A percentile compares a stretch with the other conserved stretches of the same genome.
phyloP scores from a whole-genome alignment of 2,113 vertebrate species.

The Nipponia nippon region DNA sequence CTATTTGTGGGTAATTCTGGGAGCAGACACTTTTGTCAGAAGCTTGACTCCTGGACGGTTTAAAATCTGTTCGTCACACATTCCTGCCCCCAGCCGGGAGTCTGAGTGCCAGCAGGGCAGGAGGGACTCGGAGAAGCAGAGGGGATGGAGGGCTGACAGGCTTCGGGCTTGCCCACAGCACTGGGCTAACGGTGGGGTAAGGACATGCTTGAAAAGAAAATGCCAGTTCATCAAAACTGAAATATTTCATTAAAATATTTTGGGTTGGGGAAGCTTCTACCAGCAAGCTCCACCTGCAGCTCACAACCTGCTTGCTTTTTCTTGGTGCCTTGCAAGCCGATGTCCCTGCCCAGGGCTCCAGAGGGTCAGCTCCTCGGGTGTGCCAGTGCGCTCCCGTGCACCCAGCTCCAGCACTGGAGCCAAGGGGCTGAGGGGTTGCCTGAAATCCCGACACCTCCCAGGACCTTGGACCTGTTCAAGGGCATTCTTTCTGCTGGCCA shows the following conservation, averaged over 20 bases:
- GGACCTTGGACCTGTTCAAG: too few relatives aligned
- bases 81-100: neutral
- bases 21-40: neutral
- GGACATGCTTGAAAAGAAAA: neutral
- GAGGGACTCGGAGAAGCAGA: accelerated
- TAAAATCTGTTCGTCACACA: neutral
- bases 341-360: neutral
- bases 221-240: neutral
- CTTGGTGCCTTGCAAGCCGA: accelerated
- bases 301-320: neutral
- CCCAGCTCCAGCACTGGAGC: neutral
- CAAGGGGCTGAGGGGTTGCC: neutral
- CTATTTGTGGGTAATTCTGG: neutral
- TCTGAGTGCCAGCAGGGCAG: neutral
- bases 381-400: neutral
- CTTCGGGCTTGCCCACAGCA: neutral
- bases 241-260: neutral
- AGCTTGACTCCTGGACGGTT: neutral
- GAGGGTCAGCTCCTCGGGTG: neutral
- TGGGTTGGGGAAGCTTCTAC: neutral
- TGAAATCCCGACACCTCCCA: neutral
- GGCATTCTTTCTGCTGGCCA: neutral
- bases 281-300: neutral
- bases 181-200: neutral
- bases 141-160: neutral